phyloP scores from a whole-genome alignment of 1,140 invertebrate species.

The Gerris buenoi region DNA sequence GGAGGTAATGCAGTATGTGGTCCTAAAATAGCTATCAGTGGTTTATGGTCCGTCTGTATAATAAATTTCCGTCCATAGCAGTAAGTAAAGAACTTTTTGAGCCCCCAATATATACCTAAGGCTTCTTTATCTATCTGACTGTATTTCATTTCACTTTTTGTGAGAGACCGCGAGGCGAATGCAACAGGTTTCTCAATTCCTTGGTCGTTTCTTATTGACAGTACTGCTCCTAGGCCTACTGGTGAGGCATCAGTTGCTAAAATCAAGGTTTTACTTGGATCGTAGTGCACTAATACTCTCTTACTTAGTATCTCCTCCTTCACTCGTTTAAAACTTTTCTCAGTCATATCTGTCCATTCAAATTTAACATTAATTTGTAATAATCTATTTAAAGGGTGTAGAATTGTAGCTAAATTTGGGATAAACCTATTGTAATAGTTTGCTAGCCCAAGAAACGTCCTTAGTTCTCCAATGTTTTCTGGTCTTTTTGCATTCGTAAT shows the following conservation, averaged over 20 bases:
- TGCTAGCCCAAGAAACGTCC: slow-evolving; percentile 20
- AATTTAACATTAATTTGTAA: neutral
- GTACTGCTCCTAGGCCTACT: slow-evolving; percentile 13
- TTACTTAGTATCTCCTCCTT: neutral
- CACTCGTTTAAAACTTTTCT: neutral
- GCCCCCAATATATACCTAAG: slow-evolving; percentile 33
- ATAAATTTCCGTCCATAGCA: slow-evolving; percentile 35
- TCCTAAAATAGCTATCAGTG: slow-evolving; percentile 32
- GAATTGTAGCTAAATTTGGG: slow-evolving; percentile 6
- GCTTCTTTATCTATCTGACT: slow-evolving; percentile 38
- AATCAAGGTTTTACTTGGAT: neutral
- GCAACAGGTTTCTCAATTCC: slow-evolving; percentile 29
- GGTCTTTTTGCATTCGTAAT: slow-evolving; percentile 19
- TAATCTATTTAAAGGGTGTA: slow-evolving; percentile 4
- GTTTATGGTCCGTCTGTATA: slow-evolving; percentile 35
- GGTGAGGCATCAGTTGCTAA: neutral
- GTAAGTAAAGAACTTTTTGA: slow-evolving; percentile 38
- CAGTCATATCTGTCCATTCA: neutral
- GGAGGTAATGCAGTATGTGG: slow-evolving; percentile 9
- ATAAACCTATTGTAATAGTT: slow-evolving; percentile 14
- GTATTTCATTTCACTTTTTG: slow-evolving; percentile 32
- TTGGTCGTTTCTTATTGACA: slow-evolving; percentile 15
- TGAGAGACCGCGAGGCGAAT: slow-evolving; percentile 32
- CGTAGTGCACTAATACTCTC: neutral
- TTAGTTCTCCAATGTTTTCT: slow-evolving; percentile 13